phyloP scores from a whole-genome alignment of 2,113 vertebrate species.

The Scomber colias region DNA sequence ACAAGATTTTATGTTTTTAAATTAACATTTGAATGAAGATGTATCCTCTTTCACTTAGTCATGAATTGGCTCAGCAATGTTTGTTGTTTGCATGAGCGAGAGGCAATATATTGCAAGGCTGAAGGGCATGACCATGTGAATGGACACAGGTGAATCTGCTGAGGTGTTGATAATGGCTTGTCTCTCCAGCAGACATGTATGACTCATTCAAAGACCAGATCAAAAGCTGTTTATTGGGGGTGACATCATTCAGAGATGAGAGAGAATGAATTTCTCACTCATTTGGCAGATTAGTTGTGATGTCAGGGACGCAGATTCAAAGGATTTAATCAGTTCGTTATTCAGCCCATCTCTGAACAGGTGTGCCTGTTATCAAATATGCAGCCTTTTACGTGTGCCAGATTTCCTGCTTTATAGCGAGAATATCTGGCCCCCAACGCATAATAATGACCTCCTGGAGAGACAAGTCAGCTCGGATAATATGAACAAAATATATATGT shows the following conservation, averaged over 20 bases:
- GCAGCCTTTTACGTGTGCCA: slow-evolving; percentile 69
- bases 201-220: slow-evolving; percentile 69
- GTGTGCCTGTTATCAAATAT: slow-evolving; percentile 79
- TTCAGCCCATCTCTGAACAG: slow-evolving; percentile 73
- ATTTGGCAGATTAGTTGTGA: slow-evolving; percentile 75
- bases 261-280: slow-evolving; percentile 72
- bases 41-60: slow-evolving; percentile 1
- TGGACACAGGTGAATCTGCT: slow-evolving; percentile 61
- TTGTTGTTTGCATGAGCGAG: slow-evolving; percentile 41
- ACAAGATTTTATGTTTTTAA: background rate
- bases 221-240: slow-evolving; percentile 61
- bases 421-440: slow-evolving; percentile 49
- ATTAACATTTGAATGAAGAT: slow-evolving; percentile 1
- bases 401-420: slow-evolving; percentile 59
- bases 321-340: slow-evolving; percentile 75
- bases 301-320: slow-evolving; percentile 67
- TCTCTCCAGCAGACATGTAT: slow-evolving; percentile 62
- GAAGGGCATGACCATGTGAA: slow-evolving; percentile 59
- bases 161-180: slow-evolving; percentile 63
- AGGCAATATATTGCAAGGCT: slow-evolving; percentile 40
- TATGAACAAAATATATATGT: background rate
- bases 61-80: background rate
- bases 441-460: slow-evolving; percentile 47
- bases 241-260: slow-evolving; percentile 62
- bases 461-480: slow-evolving; percentile 6